Base-by-base conservation (phyloP, 2,113 vertebrate species). In the Spea multiplicata region DNA sequence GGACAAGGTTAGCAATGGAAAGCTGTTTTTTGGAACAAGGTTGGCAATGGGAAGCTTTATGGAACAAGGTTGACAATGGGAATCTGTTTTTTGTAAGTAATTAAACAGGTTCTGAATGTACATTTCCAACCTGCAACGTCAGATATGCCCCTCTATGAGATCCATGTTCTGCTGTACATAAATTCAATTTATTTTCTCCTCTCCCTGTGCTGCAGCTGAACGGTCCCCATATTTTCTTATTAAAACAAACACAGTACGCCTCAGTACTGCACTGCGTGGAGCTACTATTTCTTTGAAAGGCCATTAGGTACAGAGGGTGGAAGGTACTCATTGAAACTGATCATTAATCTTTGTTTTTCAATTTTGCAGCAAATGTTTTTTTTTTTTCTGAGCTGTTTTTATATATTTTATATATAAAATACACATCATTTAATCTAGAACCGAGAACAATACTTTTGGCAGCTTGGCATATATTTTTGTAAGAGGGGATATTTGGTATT, bases 21-120 rank as follows among this genome's bases (percentile, higher is more conserved):
- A 30, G 30, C 30, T 30, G 30, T 30, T 30, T 30, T 30, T 30
- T 30, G 30, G 30, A 30, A 30, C 30, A 30, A 30, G 30, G 30
- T 30, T 30, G 30, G 30, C 30, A 30, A 30, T 30, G 30, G 30
- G 30, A 30, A 30, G 30, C 30, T 30, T 30, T 30, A 30, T 30
- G 30, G 30, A 30, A 30, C 30, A 30, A 30, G 30, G 30, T 30
- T 30, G 30, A 30, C 30, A 30, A 30, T 30, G 30, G 30, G 30
- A 30, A 30, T 30, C 30, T 1, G 30, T 30, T 30, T 30, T 30
- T 30, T 30, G 30, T 1, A 69, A 55, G 68, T 59, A 77, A 69
- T 77, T 69, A 77, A 70, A 77, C 45, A 77, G 52, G 66, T 77
- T 70, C 69, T 62, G 62, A 71, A 70, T 77, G 75, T 70, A 77